phyloP scores from a whole-genome alignment of 1,140 invertebrate species.

The Conus ventricosus region DNA sequence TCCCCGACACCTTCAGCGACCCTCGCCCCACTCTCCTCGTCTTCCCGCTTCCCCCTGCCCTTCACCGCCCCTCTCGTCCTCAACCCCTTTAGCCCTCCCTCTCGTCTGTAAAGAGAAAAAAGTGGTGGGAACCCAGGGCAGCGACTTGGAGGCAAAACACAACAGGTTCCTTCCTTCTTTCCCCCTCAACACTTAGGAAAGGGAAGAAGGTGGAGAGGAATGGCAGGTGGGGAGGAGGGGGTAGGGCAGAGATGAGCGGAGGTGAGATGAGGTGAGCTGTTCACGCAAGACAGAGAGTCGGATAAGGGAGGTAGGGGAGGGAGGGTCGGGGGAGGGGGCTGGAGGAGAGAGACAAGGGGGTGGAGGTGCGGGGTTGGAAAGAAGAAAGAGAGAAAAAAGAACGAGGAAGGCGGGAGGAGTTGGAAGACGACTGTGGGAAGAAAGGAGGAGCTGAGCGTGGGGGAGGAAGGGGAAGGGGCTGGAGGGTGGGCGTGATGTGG shows the following conservation, averaged over 20 bases:
- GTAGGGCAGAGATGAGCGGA: neutral
- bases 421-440: neutral
- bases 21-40: no score
- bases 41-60: no score
- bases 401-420: neutral
- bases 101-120: neutral
- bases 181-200: neutral
- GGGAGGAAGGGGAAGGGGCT: neutral
- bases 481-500: neutral
- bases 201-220: neutral
- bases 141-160: slow-evolving; percentile 17
- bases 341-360: neutral
- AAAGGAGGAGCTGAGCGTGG: neutral
- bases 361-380: no score
- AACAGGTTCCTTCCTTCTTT: neutral
- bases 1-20: neutral
- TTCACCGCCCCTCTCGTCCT: neutral
- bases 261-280: slow-evolving; percentile 5
- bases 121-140: slow-evolving; percentile 12
- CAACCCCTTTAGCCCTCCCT: neutral
- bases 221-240: neutral
- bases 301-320: neutral
- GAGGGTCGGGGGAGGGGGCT: neutral
- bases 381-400: neutral
- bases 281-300: neutral